phyloP scores from a whole-genome alignment of 1,140 invertebrate species.

The Monomorium pharaonis region DNA sequence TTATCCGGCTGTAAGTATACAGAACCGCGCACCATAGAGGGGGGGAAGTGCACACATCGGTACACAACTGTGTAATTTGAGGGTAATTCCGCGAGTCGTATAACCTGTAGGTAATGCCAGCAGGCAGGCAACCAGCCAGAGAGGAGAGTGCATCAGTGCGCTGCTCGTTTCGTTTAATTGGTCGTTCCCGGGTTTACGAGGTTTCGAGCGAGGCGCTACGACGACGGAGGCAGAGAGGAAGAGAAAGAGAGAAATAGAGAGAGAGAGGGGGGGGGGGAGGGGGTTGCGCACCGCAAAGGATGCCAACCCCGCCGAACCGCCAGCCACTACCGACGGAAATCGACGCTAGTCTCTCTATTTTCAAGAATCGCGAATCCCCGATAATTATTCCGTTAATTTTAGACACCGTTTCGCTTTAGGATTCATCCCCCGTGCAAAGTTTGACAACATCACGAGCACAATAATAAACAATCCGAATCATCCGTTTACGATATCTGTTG shows the following conservation, averaged over 20 bases:
- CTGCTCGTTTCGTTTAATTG: constrained; percentile 82
- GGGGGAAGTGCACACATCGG: constrained; percentile 78
- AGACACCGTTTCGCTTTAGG: not conserved
- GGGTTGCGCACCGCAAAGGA: constrained; percentile 53
- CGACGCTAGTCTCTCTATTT: constrained; percentile 43
- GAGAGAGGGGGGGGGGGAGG: not conserved
- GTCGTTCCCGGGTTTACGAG: constrained; percentile 80
- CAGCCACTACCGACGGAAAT: constrained; percentile 59
- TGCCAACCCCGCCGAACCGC: constrained; percentile 42
- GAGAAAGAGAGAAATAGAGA: constrained; percentile 1
- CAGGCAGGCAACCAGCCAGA: constrained; percentile 74
- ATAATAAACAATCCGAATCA: not conserved
- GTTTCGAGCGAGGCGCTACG: constrained; percentile 74
- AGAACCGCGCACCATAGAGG: constrained; percentile 47
- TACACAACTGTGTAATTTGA: constrained; percentile 80
- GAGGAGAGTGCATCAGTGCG: constrained; percentile 79
- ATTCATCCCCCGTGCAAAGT: not conserved
- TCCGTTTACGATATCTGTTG: not conserved
- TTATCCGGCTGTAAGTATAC: constrained; percentile 77
- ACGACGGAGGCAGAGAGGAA: constrained; percentile 29
- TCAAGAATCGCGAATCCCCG: constrained; percentile 6
- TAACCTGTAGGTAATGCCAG: constrained; percentile 78
- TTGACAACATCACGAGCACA: not conserved
- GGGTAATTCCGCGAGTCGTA: constrained; percentile 80
- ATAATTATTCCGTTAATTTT: constrained; percentile 45